Conservation (phyloP, 53 echinoderm and acorn worm genomes). For the Holothuria scabra region DNA sequence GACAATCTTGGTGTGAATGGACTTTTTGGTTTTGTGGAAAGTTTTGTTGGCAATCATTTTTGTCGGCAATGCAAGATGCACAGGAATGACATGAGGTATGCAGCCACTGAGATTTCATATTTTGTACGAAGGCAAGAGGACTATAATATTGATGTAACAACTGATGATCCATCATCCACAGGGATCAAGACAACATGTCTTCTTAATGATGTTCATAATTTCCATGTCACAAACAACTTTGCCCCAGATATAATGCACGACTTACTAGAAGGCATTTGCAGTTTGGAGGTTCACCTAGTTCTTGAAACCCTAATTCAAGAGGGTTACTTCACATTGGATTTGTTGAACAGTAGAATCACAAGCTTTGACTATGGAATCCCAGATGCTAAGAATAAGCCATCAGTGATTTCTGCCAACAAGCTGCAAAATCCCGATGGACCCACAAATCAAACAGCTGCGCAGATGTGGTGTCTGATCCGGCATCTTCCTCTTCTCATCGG, state of each 20-base stretch:
- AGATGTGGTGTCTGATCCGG: slow-evolving; percentile 67
- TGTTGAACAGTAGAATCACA: slow-evolving; percentile 54
- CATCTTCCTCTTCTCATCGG: slow-evolving; percentile 55
- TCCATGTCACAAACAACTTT: slow-evolving; percentile 56
- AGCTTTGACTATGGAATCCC: slow-evolving; percentile 61
- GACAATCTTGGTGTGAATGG: slow-evolving; percentile 55
- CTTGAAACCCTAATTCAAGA: slow-evolving; percentile 46
- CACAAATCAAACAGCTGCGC: slow-evolving; percentile 56
- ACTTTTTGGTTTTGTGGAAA: slow-evolving; percentile 43
- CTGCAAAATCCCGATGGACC: slow-evolving; percentile 52
- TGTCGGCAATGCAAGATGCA: slow-evolving; percentile 64
- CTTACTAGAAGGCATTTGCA: slow-evolving; percentile 59
- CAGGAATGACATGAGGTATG: slow-evolving; percentile 28
- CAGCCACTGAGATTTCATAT: neutral
- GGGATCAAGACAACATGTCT: slow-evolving; percentile 45
- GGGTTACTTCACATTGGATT: slow-evolving; percentile 49
- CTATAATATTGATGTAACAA: slow-evolving; percentile 35
- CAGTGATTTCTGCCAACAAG: neutral
- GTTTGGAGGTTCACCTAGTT: slow-evolving; percentile 58
- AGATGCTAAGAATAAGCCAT: slow-evolving; percentile 56
- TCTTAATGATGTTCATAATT: slow-evolving; percentile 44
- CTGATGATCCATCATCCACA: slow-evolving; percentile 31
- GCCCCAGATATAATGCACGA: slow-evolving; percentile 77
- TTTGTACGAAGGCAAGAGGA: neutral
- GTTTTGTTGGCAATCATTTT: slow-evolving; percentile 58